Base-by-base conservation (phyloP, 1,140 invertebrate genomes). In the Nomia melanderi region DNA sequence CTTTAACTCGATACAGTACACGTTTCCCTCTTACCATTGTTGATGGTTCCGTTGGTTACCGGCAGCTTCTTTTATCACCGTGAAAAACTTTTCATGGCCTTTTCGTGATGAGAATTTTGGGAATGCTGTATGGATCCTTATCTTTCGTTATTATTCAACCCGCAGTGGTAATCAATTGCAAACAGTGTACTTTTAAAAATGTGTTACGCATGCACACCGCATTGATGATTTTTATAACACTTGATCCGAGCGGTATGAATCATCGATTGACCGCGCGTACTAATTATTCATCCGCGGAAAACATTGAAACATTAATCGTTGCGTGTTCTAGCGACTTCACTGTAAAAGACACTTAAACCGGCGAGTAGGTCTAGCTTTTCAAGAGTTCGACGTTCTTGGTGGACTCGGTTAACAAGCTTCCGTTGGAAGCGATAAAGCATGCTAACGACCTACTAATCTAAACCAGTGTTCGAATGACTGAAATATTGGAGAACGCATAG, bases 321-420 rank as follows among this genome's bases (percentile, higher is more conserved):
- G n/a, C n/a, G n/a, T n/a, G n/a, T n/a, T n/a, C n/a, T n/a, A n/a
- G n/a, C n/a, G n/a, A n/a, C n/a, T n/a, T n/a, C n/a, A n/a, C n/a
- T n/a, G n/a, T n/a, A n/a, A n/a, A n/a, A n/a, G 57, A 25, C 5
- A 50, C 12, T 47, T 50, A n/a, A 31, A 64, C 1, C 5, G 36
- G 29, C n/a, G n/a, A 17, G 20, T 17, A 44, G 12, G 31, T 23
- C 57, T 59, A n/a, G 41, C 36, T 76, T 76, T 69, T 39, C 41
- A 47, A 23, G 73, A 69, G 73, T 76, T 76, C 73, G 64, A 76
- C 20, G 65, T 69, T 76, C 73, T 76, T 47, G 65, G 31, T 54
- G 63, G 64, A 60, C 73, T 76, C 27, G 73, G 39, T 67, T 76
- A 76, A 69, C 73, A 69, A 76, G 73, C 73, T 76, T 76, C 73